Conservation (phyloP, 2,113 vertebrate genomes). For the Genyomyrus donnyi region DNA sequence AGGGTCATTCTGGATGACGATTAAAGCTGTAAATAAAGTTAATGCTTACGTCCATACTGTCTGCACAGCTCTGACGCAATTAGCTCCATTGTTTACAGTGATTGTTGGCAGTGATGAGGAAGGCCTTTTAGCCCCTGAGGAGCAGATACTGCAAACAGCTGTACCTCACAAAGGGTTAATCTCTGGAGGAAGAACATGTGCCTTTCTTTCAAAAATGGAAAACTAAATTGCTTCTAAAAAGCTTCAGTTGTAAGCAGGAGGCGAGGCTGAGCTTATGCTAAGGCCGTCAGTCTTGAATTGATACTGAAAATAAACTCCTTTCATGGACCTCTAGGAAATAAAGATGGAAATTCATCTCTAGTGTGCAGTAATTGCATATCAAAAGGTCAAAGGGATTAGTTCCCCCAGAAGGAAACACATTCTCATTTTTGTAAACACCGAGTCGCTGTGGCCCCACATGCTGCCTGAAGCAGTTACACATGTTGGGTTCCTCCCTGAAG, state of each 20-base stretch:
- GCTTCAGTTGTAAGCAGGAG: not conserved
- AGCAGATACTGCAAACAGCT: not conserved
- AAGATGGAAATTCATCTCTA: not conserved
- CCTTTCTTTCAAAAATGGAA: not conserved
- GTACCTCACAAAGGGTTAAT: not conserved
- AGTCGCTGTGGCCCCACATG: not conserved
- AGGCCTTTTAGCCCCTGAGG: not conserved
- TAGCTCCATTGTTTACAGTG: slow-evolving; percentile 18
- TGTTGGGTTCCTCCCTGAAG: not conserved
- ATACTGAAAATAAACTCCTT: not conserved
- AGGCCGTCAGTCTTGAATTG: not conserved
- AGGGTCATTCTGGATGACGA: slow-evolving; percentile 16
- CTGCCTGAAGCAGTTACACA: not conserved
- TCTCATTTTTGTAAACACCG: not conserved
- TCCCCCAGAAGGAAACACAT: slow-evolving; percentile 6
- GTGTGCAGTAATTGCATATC: not conserved
- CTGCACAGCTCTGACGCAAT: slow-evolving; percentile 22
- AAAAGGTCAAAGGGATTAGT: not conserved
- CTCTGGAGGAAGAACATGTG: not conserved
- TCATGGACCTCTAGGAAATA: not conserved
- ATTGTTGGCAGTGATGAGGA: not conserved
- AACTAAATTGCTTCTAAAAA: not conserved
- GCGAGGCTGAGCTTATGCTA: not conserved
- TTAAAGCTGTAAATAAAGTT: slow-evolving; percentile 37
- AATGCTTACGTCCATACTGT: slow-evolving; percentile 24